These are phyloP conservation scores for Astropecten irregularis DNA, from an alignment of 53 echinoderm and acorn worm species.

Conservation along the genomic window DNA sequence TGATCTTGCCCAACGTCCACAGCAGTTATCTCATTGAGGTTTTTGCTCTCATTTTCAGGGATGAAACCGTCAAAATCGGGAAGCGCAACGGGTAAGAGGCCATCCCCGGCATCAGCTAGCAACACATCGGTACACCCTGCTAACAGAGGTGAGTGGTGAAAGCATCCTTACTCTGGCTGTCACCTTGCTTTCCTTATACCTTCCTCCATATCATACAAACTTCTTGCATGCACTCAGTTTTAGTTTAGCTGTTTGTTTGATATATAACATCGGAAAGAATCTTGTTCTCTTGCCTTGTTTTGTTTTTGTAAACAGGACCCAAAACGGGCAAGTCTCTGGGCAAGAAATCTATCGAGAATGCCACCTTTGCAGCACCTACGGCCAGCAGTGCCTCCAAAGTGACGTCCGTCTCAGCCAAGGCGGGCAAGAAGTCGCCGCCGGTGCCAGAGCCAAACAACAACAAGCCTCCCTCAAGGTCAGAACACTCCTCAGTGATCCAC, in stretches of 20 bases:
- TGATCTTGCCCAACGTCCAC: too few relatives aligned
- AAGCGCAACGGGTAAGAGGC: constrained; percentile 28
- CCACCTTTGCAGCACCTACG: constrained; percentile 42
- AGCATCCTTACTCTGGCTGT: background rate
- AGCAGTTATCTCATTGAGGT: too few relatives aligned
- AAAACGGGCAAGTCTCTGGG: constrained; percentile 3
- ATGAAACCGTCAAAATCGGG: background rate
- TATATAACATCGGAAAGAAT: too few relatives aligned
- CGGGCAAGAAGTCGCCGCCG: constrained; percentile 25
- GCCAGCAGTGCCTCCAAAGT: constrained; percentile 47
- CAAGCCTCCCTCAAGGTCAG: constrained; percentile 43
- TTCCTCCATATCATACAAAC: too few relatives aligned
- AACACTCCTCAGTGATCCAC: background rate
- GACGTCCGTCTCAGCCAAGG: constrained; percentile 17
- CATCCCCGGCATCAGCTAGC: constrained; percentile 23
- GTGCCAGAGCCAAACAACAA: constrained; percentile 51
- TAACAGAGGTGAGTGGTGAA: background rate
- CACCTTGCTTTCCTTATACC: too few relatives aligned
- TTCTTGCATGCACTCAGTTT: too few relatives aligned
- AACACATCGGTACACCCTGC: constrained; percentile 17
- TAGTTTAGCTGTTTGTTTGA: too few relatives aligned
- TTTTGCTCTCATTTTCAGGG: background rate
- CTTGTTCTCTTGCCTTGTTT: too few relatives aligned
- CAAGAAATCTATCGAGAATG: constrained; percentile 15
- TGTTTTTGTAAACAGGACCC: too few relatives aligned